These are phyloP conservation scores for Atherinosoma microstoma DNA, from an alignment of 2,797 vertebrate species.

Conservation along the genomic window DNA sequence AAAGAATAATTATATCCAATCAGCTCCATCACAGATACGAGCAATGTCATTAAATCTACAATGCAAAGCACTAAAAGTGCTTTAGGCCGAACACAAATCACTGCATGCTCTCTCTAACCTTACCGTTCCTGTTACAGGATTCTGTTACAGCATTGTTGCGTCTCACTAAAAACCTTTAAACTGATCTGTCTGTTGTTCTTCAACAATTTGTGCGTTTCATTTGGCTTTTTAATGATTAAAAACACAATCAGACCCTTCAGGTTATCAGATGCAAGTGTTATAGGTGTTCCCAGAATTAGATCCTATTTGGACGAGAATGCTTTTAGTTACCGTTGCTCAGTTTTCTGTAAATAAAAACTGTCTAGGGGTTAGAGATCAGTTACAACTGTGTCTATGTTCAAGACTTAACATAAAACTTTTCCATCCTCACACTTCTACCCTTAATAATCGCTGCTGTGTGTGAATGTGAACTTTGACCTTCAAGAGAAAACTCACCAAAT, in stretches of 20 bases:
- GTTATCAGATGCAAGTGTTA: neutral
- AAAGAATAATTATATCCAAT: conserved; percentile 2
- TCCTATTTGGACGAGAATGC: neutral
- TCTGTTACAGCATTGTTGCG: neutral
- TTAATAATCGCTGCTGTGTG: neutral
- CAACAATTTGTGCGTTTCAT: neutral
- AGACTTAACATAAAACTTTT: neutral
- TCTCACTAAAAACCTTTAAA: neutral
- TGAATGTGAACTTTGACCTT: neutral
- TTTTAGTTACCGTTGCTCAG: neutral
- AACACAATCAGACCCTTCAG: neutral
- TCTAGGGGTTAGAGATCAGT: neutral
- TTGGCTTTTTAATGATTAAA: too few relatives aligned
- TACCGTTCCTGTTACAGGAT: neutral
- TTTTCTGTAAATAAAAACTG: neutral
- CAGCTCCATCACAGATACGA: neutral
- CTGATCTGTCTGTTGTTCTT: neutral
- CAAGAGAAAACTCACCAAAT: conserved; percentile 85
- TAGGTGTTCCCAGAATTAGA: neutral
- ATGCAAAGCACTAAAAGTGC: neutral
- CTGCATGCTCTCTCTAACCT: neutral
- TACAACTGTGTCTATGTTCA: neutral
- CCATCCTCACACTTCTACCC: neutral
- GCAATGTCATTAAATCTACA: neutral
- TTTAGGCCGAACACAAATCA: neutral